Evolutionary conservation across 1,140 invertebrate species (phyloP), one percentile per base, ranked within the genome.

Genomic region (Zophobas atratus): DNA sequence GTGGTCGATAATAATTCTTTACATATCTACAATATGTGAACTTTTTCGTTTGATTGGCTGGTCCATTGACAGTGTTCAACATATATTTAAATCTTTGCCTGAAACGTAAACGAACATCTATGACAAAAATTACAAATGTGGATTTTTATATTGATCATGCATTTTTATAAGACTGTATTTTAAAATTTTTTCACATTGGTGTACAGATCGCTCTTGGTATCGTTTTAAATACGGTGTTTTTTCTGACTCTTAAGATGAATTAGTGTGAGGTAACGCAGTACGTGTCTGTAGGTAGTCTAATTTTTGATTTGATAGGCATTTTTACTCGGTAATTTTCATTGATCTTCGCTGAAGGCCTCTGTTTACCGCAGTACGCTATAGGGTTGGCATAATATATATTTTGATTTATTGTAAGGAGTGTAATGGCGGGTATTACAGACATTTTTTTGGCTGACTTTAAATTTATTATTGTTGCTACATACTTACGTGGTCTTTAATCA

Each of bases 1-100:
- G 60, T 67, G 60, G 60, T 67, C 39, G 60, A 67, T 67, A 67
- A 67, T 67, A 67, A 67, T 4, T 67, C 39, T 67, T 67, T 41
- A 67, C 60, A 67, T 67, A 67, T 67, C 60, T 43, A 67, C 3
- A 63, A 6, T 6, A 20, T 20, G 49, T 51, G 49, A 39, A 63
- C 8, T 6, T 63, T 63, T 63, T 6, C 3, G 57, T 63, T 63
- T 67, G 41, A 67, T 67, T 67, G 60, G 60, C 60, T 67, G 60
- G 60, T 43, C 60, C 60, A 67, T 67, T 46, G 1, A 20, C 6
- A 51, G 2, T 41, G 60, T 32, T 67, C 20, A 32, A 4, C 32
- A 39, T 67, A 41, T 43, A 2, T 41, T 67, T 43, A 20, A 67
- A 3, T 43, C 20, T 41, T 8, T 2, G 3, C 38, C 38, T 67